A percentile compares a stretch with the other conserved stretches of the same genome.
Conservation (phyloP, 1,140 invertebrate species). For the Geopemphigus sp. region DNA sequence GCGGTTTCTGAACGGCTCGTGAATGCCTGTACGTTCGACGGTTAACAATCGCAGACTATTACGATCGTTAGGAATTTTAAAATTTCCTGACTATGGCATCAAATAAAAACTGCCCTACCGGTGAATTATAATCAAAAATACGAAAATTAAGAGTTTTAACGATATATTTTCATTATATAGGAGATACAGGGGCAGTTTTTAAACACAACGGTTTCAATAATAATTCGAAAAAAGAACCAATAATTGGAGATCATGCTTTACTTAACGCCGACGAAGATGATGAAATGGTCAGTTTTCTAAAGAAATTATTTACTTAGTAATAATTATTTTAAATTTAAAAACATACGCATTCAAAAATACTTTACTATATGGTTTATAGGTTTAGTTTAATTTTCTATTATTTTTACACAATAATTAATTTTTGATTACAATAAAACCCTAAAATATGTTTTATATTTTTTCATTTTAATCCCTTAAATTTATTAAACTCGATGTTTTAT, state of each 20-base stretch:
- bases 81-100: constrained; percentile 49
- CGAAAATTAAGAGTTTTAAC: background rate
- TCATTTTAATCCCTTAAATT: no score
- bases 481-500: background rate
- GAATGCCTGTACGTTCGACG: constrained; percentile 46
- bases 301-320: background rate
- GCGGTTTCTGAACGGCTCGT: constrained; percentile 42
- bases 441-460: no score
- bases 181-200: constrained; percentile 35
- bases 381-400: no score
- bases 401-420: no score
- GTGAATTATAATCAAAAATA: background rate
- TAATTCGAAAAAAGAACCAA: constrained; percentile 3
- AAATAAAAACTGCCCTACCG: constrained; percentile 45
- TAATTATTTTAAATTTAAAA: no score
- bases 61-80: constrained; percentile 48
- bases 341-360: no score
- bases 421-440: background rate
- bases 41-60: constrained; percentile 42
- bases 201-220: constrained; percentile 34
- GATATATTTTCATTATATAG: background rate
- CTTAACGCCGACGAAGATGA: constrained; percentile 37
- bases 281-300: constrained; percentile 30
- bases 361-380: no score
- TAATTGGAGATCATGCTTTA: constrained; percentile 6